Conservation (phyloP, 2,113 vertebrate species). For the Machaerirhynchus nigripectus region DNA sequence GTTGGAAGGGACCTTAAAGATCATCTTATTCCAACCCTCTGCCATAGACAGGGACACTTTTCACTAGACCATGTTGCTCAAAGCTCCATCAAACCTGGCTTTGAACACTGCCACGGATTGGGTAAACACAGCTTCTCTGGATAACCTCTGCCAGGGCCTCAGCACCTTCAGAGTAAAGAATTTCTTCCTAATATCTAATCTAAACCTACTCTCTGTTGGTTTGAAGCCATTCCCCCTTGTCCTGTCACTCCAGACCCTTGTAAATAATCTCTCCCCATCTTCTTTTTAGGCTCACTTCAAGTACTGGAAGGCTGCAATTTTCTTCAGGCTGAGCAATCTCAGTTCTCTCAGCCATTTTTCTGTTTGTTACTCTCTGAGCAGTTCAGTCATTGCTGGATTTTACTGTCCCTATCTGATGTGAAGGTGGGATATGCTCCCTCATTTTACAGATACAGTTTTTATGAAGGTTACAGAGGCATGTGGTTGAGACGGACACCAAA, state of each 20-base stretch:
- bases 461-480: not conserved
- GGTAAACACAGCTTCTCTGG: not conserved
- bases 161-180: not conserved
- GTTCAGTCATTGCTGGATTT: not conserved
- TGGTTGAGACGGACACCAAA: not conserved
- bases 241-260: not conserved
- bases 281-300: not conserved
- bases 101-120: not conserved
- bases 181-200: not conserved
- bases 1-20: not conserved
- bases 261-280: not conserved
- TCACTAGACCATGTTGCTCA: not conserved
- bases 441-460: not conserved
- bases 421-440: fast-evolving
- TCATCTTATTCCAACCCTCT: fast-evolving
- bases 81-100: not conserved
- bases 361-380: not conserved
- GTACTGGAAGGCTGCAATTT: not conserved
- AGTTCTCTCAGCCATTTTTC: not conserved
- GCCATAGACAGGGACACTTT: not conserved
- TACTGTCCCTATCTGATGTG: not conserved
- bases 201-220: not conserved
- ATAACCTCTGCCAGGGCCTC: not conserved
- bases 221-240: not conserved
- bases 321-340: not conserved